These are phyloP conservation scores for Addax nasomaculatus DNA, from an alignment of 2,113 vertebrate species.

Conservation along the genomic window DNA sequence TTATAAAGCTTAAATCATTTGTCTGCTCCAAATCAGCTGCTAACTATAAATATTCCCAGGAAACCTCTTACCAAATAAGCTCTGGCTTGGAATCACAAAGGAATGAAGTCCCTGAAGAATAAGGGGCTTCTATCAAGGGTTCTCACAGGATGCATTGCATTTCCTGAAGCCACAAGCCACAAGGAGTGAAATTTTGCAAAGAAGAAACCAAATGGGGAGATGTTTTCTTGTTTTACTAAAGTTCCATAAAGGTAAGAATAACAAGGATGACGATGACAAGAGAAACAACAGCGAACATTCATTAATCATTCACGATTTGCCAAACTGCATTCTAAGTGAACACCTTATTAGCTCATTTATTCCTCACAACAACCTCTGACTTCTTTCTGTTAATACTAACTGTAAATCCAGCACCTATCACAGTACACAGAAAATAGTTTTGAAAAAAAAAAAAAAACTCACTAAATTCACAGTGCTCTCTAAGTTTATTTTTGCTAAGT, in stretches of 20 bases:
- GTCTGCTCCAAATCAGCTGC: background rate
- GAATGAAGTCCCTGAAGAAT: background rate
- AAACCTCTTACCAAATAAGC: background rate
- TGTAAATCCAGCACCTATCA: background rate
- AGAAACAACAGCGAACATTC: background rate
- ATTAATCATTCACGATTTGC: background rate
- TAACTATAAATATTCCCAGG: conserved; percentile 39
- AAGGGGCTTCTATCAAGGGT: background rate
- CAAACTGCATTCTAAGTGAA: background rate
- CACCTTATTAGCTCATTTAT: background rate
- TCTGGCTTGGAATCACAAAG: background rate
- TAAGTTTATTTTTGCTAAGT: background rate
- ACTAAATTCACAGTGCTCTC: background rate
- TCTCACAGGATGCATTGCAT: background rate
- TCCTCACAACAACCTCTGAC: background rate
- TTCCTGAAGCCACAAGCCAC: background rate
- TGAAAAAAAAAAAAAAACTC: background rate
- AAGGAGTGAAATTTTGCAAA: background rate
- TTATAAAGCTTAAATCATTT: conserved; percentile 18
- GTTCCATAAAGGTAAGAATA: background rate
- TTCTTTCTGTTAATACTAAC: background rate
- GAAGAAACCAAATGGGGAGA: background rate
- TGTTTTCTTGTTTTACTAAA: background rate
- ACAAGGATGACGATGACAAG: background rate
- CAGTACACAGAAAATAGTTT: background rate